Conservation (phyloP, 1,140 invertebrate genomes). For the Drosophila insularis region DNA sequence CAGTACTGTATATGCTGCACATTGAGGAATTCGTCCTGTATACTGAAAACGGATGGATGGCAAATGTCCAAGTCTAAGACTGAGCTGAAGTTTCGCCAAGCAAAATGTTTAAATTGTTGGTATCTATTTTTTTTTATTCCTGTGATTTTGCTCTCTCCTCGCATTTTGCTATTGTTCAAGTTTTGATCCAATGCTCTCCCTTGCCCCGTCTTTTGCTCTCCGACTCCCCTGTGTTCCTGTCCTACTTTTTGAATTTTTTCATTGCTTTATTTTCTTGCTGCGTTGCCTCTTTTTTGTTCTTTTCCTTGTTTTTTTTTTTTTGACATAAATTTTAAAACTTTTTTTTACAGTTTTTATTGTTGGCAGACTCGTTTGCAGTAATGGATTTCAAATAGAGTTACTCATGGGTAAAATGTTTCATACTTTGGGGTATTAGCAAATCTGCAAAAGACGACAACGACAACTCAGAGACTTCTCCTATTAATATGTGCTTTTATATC, state of each 20-base stretch:
- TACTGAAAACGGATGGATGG: slow-evolving; percentile 2
- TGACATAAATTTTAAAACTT: slow-evolving; percentile 80
- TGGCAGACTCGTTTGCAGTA: slow-evolving; percentile 76
- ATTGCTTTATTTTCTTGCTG: slow-evolving; percentile 49
- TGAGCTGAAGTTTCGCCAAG: slow-evolving; percentile 53
- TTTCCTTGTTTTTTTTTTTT: slow-evolving; percentile 37
- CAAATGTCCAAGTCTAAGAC: slow-evolving; percentile 41
- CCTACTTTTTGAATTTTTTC: slow-evolving; percentile 71
- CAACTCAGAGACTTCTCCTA: slow-evolving; percentile 39
- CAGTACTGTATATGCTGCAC: background rate
- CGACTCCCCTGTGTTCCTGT: slow-evolving; percentile 35
- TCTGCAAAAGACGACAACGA: slow-evolving; percentile 55
- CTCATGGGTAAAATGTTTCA: slow-evolving; percentile 80
- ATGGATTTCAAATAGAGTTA: slow-evolving; percentile 81
- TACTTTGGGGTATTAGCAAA: slow-evolving; percentile 79
- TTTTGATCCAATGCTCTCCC: slow-evolving; percentile 42
- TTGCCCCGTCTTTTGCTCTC: background rate
- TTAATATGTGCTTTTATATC: slow-evolving; percentile 51
- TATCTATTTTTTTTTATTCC: slow-evolving; percentile 47
- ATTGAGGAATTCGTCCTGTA: background rate
- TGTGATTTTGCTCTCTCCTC: slow-evolving; percentile 45
- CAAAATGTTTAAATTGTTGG: slow-evolving; percentile 61
- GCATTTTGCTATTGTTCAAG: slow-evolving; percentile 73
- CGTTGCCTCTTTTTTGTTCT: slow-evolving; percentile 17
- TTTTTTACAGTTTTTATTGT: slow-evolving; percentile 73